Conservation (phyloP, 2,888 invertebrate genomes). For the Stenotaenia linearis region DNA sequence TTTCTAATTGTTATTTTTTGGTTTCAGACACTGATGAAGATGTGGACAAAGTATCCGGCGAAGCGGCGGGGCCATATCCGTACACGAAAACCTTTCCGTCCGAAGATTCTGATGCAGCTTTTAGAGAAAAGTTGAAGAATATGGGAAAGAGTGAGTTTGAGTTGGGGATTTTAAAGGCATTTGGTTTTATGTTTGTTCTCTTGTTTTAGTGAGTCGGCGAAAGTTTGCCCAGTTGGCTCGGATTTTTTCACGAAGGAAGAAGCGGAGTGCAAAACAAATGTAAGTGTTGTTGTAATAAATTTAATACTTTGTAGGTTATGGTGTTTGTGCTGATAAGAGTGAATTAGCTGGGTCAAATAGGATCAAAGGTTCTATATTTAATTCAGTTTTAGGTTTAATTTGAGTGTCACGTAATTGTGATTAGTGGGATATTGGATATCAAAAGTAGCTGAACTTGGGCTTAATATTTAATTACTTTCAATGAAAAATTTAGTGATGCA, state of each 20-base stretch:
- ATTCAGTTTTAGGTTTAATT: too few relatives aligned
- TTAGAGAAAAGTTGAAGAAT: slow-evolving; percentile 69
- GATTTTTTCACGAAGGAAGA: slow-evolving; percentile 59
- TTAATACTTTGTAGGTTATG: neutral
- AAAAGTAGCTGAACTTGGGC: too few relatives aligned
- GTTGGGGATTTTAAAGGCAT: neutral
- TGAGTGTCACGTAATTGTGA: too few relatives aligned
- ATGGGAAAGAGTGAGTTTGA: slow-evolving; percentile 66
- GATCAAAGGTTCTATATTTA: too few relatives aligned
- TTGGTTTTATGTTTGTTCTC: too few relatives aligned
- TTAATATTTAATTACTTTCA: too few relatives aligned
- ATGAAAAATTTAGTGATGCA: too few relatives aligned
- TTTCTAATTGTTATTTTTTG: too few relatives aligned
- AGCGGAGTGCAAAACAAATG: slow-evolving; percentile 39
- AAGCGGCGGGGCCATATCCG: slow-evolving; percentile 32
- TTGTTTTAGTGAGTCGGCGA: slow-evolving; percentile 62
- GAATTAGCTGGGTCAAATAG: too few relatives aligned
- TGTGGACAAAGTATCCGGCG: slow-evolving; percentile 29
- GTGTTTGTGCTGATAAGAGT: slow-evolving; percentile 24
- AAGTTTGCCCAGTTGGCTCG: slow-evolving; percentile 73
- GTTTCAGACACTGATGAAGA: slow-evolving; percentile 34
- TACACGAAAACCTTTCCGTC: slow-evolving; percentile 32
- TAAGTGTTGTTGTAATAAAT: slow-evolving; percentile 37
- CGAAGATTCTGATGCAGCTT: slow-evolving; percentile 55
- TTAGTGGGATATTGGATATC: too few relatives aligned